Conservation (phyloP, 2,113 vertebrate genomes). For the Cynopterus brachyotis region DNA sequence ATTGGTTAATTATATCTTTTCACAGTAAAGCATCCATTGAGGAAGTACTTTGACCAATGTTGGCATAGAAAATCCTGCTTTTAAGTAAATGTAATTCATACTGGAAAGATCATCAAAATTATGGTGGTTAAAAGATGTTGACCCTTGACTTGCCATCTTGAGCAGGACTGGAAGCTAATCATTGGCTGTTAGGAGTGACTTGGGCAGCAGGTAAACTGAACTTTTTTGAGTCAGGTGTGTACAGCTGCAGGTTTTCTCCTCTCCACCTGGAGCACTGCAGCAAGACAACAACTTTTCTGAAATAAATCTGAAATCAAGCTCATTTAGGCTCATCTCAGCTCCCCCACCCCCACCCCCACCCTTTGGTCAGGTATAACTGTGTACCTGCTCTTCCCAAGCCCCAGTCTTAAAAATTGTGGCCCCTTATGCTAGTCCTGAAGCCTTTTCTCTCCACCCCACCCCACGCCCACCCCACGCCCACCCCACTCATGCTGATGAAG, state of each 20-base stretch:
- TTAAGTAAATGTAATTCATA: neutral
- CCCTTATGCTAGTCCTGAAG: neutral
- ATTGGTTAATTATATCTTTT: neutral
- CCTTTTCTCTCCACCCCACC: neutral
- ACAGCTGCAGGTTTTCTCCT: neutral
- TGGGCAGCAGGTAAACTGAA: neutral
- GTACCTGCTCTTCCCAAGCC: neutral
- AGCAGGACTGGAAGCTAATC: neutral
- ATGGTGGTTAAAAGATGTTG: neutral
- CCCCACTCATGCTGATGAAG: neutral
- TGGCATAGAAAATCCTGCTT: neutral
- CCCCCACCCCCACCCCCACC: rapidly evolving
- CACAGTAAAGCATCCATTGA: neutral
- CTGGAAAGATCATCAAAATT: neutral
- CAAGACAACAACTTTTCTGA: neutral
- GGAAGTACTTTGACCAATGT: neutral
- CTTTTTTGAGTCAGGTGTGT: neutral
- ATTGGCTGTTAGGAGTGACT: neutral
- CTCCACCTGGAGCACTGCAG: neutral
- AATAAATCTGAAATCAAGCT: neutral
- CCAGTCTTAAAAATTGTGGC: neutral
- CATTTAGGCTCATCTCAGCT: neutral
- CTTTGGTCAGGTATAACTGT: neutral
- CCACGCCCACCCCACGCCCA: no score
- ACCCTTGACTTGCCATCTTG: neutral